phyloP scores from a whole-genome alignment of 2,797 vertebrate genomes.

The Botia almorhae region DNA sequence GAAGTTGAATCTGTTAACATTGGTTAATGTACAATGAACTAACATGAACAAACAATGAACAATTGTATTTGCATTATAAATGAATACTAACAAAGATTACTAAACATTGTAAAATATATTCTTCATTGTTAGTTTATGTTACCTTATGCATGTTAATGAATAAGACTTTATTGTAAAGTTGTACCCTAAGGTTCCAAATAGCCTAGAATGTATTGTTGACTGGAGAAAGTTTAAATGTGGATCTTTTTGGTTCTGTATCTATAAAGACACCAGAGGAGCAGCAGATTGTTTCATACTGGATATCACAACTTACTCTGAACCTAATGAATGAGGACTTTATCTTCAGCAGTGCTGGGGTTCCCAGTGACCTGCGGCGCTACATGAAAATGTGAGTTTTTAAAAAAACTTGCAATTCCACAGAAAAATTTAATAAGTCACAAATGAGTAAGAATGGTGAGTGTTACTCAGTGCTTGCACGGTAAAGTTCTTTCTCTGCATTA shows the following conservation, averaged over 20 bases:
- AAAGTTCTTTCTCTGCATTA: too few species aligned
- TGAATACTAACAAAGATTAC: too few species aligned
- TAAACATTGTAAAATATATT: too few species aligned
- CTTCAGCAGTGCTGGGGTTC: constrained; percentile 88
- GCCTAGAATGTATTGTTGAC: neutral
- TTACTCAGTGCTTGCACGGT: too few species aligned
- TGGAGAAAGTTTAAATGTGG: neutral
- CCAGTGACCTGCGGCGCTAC: constrained; percentile 91
- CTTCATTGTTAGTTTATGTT: too few species aligned
- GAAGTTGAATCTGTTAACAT: too few species aligned
- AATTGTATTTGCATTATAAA: too few species aligned
- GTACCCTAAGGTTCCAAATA: neutral
- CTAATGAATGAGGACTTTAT: constrained; percentile 94
- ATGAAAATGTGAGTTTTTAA: constrained; percentile 88
- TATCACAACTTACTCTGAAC: constrained; percentile 85
- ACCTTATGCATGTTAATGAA: constrained; percentile 66
- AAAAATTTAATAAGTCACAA: too few species aligned
- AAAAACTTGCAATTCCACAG: neutral
- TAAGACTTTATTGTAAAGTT: too few species aligned
- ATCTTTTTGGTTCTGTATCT: constrained; percentile 10
- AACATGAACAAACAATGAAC: too few species aligned
- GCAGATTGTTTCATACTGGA: constrained; percentile 87
- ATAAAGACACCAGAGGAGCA: constrained; percentile 53
- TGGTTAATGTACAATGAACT: too few species aligned
- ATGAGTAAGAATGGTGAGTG: too few species aligned